Conservation (phyloP, 1,140 invertebrate species). For the Nomia melanderi region DNA sequence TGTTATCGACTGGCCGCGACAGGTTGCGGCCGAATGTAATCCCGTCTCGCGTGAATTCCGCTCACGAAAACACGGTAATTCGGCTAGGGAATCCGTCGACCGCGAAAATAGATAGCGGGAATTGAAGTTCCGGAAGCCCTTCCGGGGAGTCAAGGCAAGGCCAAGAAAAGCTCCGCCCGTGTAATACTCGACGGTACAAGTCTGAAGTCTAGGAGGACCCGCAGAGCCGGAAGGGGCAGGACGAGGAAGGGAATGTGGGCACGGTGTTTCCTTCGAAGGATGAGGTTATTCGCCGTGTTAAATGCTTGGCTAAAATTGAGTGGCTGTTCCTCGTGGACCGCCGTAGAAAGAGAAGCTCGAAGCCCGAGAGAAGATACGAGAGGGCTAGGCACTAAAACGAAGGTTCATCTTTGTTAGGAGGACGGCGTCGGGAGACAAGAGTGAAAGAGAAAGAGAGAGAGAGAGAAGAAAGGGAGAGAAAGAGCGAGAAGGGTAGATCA, state of each 20-base stretch:
- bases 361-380: conserved; percentile 8
- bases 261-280: conserved; percentile 25
- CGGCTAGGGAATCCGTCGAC: not conserved
- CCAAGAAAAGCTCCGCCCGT: conserved; percentile 31
- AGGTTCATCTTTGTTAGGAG: conserved; percentile 66
- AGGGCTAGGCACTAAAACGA: conserved; percentile 49
- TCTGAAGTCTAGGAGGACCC: conserved; percentile 14
- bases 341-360: conserved; percentile 6
- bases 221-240: conserved; percentile 1
- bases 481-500: conserved; percentile 46
- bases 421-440: not conserved
- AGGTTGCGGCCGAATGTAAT: not conserved
- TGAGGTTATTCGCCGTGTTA: conserved; percentile 50
- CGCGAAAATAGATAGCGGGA: conserved; percentile 35
- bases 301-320: conserved; percentile 60
- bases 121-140: conserved; percentile 15
- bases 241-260: too few species aligned
- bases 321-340: conserved; percentile 23
- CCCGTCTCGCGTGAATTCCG: conserved; percentile 9
- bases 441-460: too few species aligned
- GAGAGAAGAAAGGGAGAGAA: too few species aligned
- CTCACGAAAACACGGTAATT: conserved; percentile 23
- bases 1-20: not conserved
- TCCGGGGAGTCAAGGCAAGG: conserved; percentile 9
- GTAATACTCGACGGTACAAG: conserved; percentile 37